phyloP scores from a whole-genome alignment of 2,888 invertebrate species.

The Cordylochernes scorpioides region DNA sequence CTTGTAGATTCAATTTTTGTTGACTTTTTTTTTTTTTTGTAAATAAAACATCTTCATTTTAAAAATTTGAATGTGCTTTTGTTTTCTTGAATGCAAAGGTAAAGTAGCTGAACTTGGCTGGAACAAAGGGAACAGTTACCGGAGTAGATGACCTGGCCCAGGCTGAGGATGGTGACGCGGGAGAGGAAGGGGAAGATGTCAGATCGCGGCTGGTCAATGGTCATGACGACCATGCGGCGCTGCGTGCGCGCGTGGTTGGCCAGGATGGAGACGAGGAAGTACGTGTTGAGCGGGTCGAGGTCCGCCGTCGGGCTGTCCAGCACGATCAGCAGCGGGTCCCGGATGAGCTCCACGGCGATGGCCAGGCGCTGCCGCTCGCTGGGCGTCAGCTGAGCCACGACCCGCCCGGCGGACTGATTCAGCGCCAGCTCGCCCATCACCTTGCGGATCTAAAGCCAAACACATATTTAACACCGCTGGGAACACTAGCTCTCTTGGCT shows the following conservation, averaged over 20 bases:
- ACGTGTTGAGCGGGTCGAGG: slow-evolving; percentile 76
- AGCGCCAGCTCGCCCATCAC: slow-evolving; percentile 77
- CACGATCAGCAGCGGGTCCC: slow-evolving; percentile 75
- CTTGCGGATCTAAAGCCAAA: slow-evolving; percentile 32
- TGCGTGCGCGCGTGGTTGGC: slow-evolving; percentile 63
- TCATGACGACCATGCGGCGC: slow-evolving; percentile 61
- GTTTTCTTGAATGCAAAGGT: background rate
- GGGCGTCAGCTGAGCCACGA: slow-evolving; percentile 51
- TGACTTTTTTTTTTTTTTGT: background rate
- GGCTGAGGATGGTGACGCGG: slow-evolving; percentile 59
- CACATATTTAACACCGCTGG: too few species aligned
- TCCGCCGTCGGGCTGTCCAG: slow-evolving; percentile 42
- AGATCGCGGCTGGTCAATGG: slow-evolving; percentile 71
- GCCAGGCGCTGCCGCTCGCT: slow-evolving; percentile 69
- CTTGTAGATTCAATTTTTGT: too few species aligned
- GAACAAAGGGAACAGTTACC: slow-evolving; percentile 17
- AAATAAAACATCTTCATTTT: background rate
- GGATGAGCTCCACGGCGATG: slow-evolving; percentile 68
- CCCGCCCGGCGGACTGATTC: slow-evolving; percentile 52
- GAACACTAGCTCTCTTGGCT: background rate
- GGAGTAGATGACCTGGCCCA: slow-evolving; percentile 28
- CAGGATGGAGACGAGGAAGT: slow-evolving; percentile 71
- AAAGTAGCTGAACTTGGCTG: background rate
- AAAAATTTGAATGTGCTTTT: background rate
- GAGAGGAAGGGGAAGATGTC: slow-evolving; percentile 89